Percentiles rank a stretch among this genome's conserved stretches.
Conservation (phyloP, 1,140 invertebrate genomes). For the Lithobius niger region DNA sequence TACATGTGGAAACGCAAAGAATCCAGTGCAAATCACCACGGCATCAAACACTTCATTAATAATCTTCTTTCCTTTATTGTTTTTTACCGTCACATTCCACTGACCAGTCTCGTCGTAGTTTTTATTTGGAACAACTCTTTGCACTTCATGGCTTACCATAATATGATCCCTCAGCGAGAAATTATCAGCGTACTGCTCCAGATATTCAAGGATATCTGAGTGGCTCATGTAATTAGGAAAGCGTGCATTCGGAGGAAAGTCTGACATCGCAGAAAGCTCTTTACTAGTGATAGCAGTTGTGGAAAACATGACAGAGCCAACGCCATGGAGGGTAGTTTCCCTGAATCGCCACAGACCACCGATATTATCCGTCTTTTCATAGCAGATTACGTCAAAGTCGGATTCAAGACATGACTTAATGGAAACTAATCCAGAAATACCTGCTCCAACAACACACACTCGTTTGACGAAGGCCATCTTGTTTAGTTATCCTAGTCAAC, state of each 20-base stretch:
- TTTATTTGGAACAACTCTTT: not conserved
- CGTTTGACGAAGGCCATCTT: slow-evolving; percentile 5
- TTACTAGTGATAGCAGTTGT: no score
- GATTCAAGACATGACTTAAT: slow-evolving; percentile 38
- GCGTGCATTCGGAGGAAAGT: slow-evolving; percentile 28
- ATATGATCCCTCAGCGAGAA: slow-evolving; percentile 20
- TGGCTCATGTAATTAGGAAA: slow-evolving; percentile 30
- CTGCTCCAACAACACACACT: slow-evolving; percentile 34
- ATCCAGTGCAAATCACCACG: slow-evolving; percentile 28
- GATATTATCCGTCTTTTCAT: slow-evolving; percentile 33
- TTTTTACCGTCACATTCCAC: slow-evolving; percentile 4
- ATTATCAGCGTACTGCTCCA: slow-evolving; percentile 24
- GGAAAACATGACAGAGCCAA: no score
- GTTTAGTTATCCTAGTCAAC: no score
- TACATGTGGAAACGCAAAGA: slow-evolving; percentile 26
- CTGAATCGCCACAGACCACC: slow-evolving; percentile 41
- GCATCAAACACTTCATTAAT: not conserved
- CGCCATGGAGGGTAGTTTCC: slow-evolving; percentile 11
- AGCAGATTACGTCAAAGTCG: slow-evolving; percentile 34
- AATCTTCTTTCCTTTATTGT: not conserved
- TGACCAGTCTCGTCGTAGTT: slow-evolving; percentile 3
- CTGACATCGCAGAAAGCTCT: slow-evolving; percentile 31
- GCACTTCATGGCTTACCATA: slow-evolving; percentile 3
- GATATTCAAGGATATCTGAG: slow-evolving; percentile 24
- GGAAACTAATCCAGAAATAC: slow-evolving; percentile 33